Conservation (phyloP, 2,888 invertebrate genomes). For the Ellobium chinense region DNA sequence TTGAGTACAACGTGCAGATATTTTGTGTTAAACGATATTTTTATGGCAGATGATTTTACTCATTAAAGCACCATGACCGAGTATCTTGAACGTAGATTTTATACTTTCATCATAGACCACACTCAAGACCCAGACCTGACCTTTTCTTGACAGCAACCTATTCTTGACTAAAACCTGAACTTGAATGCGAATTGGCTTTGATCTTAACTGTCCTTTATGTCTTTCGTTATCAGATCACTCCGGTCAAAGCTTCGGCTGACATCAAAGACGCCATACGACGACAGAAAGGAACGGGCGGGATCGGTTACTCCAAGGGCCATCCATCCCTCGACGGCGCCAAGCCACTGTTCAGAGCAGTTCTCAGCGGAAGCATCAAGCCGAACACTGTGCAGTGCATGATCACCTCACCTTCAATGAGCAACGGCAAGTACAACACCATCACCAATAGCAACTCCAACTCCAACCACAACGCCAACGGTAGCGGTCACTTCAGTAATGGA, state of each 20-base stretch:
- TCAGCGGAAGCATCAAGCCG: background rate
- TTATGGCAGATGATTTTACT: no score
- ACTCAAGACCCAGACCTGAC: no score
- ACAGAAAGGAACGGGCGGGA: background rate
- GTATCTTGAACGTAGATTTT: no score
- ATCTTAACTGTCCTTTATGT: background rate
- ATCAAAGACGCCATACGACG: slow-evolving; percentile 14
- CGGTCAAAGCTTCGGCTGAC: slow-evolving; percentile 25
- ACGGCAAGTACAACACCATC: background rate
- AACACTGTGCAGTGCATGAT: background rate
- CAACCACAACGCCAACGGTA: background rate
- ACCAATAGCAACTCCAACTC: background rate
- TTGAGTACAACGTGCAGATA: no score
- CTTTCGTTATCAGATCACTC: slow-evolving; percentile 8
- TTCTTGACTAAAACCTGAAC: no score
- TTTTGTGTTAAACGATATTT: no score
- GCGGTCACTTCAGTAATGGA: background rate
- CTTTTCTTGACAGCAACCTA: no score
- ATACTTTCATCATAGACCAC: no score
- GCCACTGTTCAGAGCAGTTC: background rate
- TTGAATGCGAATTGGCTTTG: no score
- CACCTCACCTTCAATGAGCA: background rate
- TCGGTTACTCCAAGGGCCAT: slow-evolving; percentile 10
- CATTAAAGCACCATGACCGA: no score
- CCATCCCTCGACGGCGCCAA: background rate